Base-by-base conservation (phyloP, 2,888 invertebrate species). In the Bombylius major region DNA sequence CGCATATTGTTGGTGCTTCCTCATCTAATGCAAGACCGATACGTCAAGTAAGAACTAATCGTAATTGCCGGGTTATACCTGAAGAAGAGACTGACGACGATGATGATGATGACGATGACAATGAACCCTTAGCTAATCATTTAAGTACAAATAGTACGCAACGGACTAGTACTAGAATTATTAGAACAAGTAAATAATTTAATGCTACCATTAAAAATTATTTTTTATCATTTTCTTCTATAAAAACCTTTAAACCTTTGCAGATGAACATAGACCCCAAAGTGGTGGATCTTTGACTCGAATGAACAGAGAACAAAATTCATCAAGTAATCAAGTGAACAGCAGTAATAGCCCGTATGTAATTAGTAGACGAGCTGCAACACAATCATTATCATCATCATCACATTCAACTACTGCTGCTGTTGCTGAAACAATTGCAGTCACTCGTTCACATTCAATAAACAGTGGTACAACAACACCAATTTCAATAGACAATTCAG, bases 11-110 rank as follows among this genome's bases (percentile, higher is more conserved):
- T 23, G 23, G 23, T 23, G 54, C 51, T 23, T 34, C 53, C 12
- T 11, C 49, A 23, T 47, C 51, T n/a, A 58, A 49, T 44, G 50
- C 53, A 39, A 52, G 58, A 42, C 57, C 53, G 47, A 50, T 59
- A 12, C 68, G 72, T 1, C 72, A 72, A 56, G 59, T 73, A 42
- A 66, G 73, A 46, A 73, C 72, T 13, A 73, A 72, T 64, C 70
- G 72, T 5, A 71, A 71, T 60, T 70, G 70, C 13, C 61, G 67
- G 31, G 65, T 72, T 0, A 60, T 66, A 34, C 60, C 65, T 8
- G 63, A 62, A 54, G 65, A 65, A 9, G 58, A 58, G 39, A 53
- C 51, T 14, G 58, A 56, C 12, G 56, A 59, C 46, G 56, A 55
- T 36, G 42, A 47, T 13, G 53, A 50, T 4, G 66, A 66, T 32